These are phyloP conservation scores for Sminthurinus aureus DNA, from an alignment of 2,888 invertebrate species.

Conservation along the genomic window DNA sequence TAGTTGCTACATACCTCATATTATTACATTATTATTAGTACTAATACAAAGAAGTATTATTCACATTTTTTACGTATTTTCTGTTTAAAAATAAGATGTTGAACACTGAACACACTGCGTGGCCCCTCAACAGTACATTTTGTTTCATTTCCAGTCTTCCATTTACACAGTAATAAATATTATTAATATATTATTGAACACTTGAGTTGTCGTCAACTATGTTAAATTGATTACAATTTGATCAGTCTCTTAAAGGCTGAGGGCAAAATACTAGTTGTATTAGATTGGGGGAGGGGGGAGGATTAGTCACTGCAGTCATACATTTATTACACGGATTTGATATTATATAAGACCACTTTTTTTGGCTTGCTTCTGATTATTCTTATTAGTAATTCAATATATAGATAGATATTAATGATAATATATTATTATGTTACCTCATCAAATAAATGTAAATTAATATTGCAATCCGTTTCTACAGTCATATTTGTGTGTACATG, in stretches of 20 bases:
- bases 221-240: constrained; percentile 10
- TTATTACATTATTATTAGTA: not conserved
- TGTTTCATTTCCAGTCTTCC: constrained; percentile 23
- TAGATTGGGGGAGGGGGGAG: no score
- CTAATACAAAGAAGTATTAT: not conserved
- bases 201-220: constrained; percentile 17
- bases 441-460: no score
- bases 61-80: constrained; percentile 6
- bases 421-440: no score
- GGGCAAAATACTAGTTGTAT: no score
- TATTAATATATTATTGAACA: constrained; percentile 20
- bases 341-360: no score
- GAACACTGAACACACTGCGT: constrained; percentile 7
- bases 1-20: not conserved
- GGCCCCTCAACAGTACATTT: not conserved
- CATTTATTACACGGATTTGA: no score
- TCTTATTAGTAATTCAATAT: no score
- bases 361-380: no score
- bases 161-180: not conserved
- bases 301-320: no score
- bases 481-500: no score
- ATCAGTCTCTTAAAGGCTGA: constrained; percentile 23
- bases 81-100: not conserved
- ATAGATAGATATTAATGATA: no score
- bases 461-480: no score